Evolutionary conservation across 1,140 invertebrate genomes (phyloP).

Genomic region (Saccostrea echinata): DNA sequence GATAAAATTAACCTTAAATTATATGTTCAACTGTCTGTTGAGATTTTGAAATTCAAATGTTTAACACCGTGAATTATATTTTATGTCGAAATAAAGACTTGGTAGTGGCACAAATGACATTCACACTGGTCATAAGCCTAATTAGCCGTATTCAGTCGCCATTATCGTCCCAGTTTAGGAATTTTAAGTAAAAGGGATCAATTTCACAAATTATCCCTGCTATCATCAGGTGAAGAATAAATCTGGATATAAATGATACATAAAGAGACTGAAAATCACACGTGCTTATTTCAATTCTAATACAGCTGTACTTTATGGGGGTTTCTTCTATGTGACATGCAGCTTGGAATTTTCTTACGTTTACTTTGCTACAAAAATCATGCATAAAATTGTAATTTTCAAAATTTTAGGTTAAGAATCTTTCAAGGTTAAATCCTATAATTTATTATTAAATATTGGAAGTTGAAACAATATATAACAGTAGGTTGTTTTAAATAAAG

Average conservation of each 20-base stretch:
- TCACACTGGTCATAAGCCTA: slow-evolving; percentile 27
- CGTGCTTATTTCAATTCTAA: not conserved
- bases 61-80: slow-evolving; percentile 37
- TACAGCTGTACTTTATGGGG: slow-evolving; percentile 22
- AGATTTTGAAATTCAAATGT: slow-evolving; percentile 36
- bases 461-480: too few species aligned
- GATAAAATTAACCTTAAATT: slow-evolving; percentile 38
- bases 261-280: slow-evolving; percentile 20
- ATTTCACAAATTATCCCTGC: slow-evolving; percentile 31
- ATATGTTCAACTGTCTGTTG: slow-evolving; percentile 34
- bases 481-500: too few species aligned
- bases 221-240: slow-evolving; percentile 31
- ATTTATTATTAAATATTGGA: too few species aligned
- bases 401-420: too few species aligned
- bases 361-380: not conserved
- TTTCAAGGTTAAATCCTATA: too few species aligned
- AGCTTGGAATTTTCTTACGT: not conserved
- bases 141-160: slow-evolving; percentile 26
- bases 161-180: slow-evolving; percentile 16
- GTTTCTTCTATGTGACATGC: not conserved
- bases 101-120: slow-evolving; percentile 16
- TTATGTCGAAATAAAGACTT: slow-evolving; percentile 23
- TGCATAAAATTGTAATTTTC: too few species aligned
- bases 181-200: slow-evolving; percentile 37
- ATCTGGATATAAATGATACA: slow-evolving; percentile 35